A percentile compares a stretch with the other conserved stretches of the same genome.
phyloP scores from a whole-genome alignment of 2,797 vertebrate species.

The Lateolabrax maculatus region DNA sequence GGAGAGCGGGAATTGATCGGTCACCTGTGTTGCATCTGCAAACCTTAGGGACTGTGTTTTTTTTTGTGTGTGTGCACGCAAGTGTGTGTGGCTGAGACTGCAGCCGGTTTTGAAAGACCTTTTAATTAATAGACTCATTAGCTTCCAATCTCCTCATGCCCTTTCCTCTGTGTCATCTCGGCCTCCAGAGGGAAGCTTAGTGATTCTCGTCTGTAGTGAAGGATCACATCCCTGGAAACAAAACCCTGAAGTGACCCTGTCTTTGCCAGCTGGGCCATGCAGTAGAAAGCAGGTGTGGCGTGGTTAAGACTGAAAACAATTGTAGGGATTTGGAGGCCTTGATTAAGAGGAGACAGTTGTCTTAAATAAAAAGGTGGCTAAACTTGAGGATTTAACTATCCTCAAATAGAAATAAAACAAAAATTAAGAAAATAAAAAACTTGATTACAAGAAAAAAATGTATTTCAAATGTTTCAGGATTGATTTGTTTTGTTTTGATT shows the following conservation, averaged over 20 bases:
- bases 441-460: not conserved
- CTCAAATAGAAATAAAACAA: not conserved
- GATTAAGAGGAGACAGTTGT: not conserved
- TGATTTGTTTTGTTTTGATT: not conserved
- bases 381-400: not conserved
- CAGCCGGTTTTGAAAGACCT: constrained; percentile 77
- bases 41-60: constrained; percentile 35
- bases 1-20: constrained; percentile 24
- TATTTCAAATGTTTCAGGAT: not conserved
- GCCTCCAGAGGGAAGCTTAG: constrained; percentile 78
- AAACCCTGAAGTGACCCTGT: constrained; percentile 69
- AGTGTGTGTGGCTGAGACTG: constrained; percentile 51
- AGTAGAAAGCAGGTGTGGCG: constrained; percentile 34
- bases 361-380: not conserved
- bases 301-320: constrained; percentile 28
- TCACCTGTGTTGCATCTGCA: constrained; percentile 39
- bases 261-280: constrained; percentile 63
- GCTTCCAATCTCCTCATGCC: constrained; percentile 84
- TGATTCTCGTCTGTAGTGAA: constrained; percentile 77
- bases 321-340: constrained; percentile 23
- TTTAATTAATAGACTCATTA: constrained; percentile 91
- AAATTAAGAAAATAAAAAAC: not conserved
- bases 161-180: constrained; percentile 75
- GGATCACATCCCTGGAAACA: constrained; percentile 75
- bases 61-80: constrained; percentile 24